A percentile compares a stretch with the other conserved stretches of the same genome.
Evolutionary conservation across 2,888 invertebrate species (phyloP).

Genomic region (Matsumyia berberina): DNA sequence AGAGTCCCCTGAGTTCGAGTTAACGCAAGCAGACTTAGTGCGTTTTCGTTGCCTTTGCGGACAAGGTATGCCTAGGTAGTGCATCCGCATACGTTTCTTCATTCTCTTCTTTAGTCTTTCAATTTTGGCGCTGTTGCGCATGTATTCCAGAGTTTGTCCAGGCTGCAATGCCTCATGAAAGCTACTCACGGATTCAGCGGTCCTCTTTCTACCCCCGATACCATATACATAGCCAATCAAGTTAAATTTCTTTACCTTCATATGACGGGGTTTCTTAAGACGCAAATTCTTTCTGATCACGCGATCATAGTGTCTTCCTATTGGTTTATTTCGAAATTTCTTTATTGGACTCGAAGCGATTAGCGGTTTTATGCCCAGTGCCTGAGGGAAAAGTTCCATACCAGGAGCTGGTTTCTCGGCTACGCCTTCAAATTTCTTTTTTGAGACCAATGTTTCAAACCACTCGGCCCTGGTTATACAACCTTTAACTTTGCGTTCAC

Average conservation of each 20-base stretch:
- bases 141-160: conserved; percentile 79
- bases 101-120: conserved; percentile 75
- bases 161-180: conserved; percentile 33
- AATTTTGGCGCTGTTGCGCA: conserved; percentile 77
- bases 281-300: conserved; percentile 79
- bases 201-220: neutral
- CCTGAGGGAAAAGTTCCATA: conserved; percentile 79
- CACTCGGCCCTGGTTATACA: conserved; percentile 82
- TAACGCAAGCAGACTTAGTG: conserved; percentile 16
- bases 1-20: conserved; percentile 64
- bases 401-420: neutral
- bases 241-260: conserved; percentile 82
- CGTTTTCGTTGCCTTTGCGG: neutral
- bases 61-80: conserved; percentile 70
- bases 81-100: conserved; percentile 70
- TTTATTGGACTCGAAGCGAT: conserved; percentile 76
- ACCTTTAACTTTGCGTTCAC: conserved; percentile 79
- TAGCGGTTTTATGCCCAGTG: conserved; percentile 71
- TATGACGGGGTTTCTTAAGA: conserved; percentile 80
- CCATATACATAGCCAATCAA: conserved; percentile 81
- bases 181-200: neutral
- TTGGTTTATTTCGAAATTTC: conserved; percentile 78
- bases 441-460: conserved; percentile 81
- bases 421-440: conserved; percentile 23
- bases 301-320: conserved; percentile 81